Conservation (phyloP, 2,797 vertebrate species). For the Microctenopoma stevenorrisi region DNA sequence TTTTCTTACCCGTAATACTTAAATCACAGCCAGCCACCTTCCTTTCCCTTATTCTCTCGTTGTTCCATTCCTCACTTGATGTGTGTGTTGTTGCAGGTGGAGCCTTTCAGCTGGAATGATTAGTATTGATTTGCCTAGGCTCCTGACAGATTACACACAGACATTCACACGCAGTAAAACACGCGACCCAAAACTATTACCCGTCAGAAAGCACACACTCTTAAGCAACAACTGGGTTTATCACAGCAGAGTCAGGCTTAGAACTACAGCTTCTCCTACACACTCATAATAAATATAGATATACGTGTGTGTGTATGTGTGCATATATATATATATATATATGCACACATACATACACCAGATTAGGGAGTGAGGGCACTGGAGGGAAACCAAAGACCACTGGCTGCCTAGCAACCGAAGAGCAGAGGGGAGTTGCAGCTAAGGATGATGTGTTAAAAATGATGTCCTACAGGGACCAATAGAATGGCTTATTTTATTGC, state of each 20-base stretch:
- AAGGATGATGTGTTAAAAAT: constrained; percentile 68
- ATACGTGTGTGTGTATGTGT: no score
- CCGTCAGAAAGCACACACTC: constrained; percentile 20
- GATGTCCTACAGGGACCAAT: constrained; percentile 62
- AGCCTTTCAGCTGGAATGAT: constrained; percentile 54
- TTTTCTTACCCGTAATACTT: constrained; percentile 49
- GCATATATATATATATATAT: no score
- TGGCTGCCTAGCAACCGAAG: constrained; percentile 93
- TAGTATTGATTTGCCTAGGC: constrained; percentile 59
- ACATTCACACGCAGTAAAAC: constrained; percentile 17
- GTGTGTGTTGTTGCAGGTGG: constrained; percentile 40
- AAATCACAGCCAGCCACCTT: constrained; percentile 48
- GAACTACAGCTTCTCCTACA: constrained; percentile 8
- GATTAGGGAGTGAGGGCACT: constrained; percentile 62
- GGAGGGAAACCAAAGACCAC: constrained; percentile 83
- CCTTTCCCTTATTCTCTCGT: constrained; percentile 2
- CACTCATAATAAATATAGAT: neutral
- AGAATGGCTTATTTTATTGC: constrained; percentile 34
- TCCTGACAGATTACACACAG: constrained; percentile 31
- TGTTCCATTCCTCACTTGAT: constrained; percentile 33
- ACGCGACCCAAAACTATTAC: constrained; percentile 23
- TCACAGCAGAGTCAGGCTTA: constrained; percentile 11
- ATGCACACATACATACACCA: neutral
- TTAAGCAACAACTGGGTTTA: constrained; percentile 24
- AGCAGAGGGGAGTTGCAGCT: constrained; percentile 81